These are phyloP conservation scores for Camptogramma bilineatum DNA, from an alignment of 2,888 invertebrate genomes.

Conservation along the genomic window DNA sequence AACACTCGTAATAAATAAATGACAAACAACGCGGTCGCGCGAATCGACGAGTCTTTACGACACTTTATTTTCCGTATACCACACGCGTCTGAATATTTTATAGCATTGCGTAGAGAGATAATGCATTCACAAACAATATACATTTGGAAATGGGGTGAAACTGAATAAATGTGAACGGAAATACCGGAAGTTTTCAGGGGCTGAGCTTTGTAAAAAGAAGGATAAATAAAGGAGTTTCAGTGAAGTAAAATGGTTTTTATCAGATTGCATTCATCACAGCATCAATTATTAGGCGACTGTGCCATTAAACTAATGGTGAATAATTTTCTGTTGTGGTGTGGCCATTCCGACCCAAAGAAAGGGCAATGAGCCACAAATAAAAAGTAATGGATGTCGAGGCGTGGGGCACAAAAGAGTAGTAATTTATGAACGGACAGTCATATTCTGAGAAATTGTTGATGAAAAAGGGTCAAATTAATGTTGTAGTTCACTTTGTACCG, in stretches of 20 bases:
- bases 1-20: slow-evolving; percentile 34
- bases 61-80: slow-evolving; percentile 29
- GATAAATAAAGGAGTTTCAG: slow-evolving; percentile 1
- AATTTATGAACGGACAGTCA: slow-evolving; percentile 36
- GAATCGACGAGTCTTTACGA: slow-evolving; percentile 30
- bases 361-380: slow-evolving; percentile 74
- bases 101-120: slow-evolving; percentile 27
- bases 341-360: slow-evolving; percentile 43
- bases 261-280: slow-evolving; percentile 8
- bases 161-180: slow-evolving; percentile 19
- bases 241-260: slow-evolving; percentile 7
- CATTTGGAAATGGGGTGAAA: slow-evolving; percentile 24
- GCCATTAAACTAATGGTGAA: slow-evolving; percentile 42
- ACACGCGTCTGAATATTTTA: slow-evolving; percentile 31
- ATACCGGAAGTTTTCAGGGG: slow-evolving; percentile 8
- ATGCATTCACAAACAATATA: slow-evolving; percentile 30
- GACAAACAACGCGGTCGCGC: slow-evolving; percentile 22
- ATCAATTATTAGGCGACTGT: slow-evolving; percentile 29
- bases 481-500: slow-evolving; percentile 3
- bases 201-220: slow-evolving; percentile 5
- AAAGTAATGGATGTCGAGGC: slow-evolving; percentile 68
- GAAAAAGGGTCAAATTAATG: neutral
- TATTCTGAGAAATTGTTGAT: slow-evolving; percentile 47
- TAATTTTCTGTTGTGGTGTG: slow-evolving; percentile 60
- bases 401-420: slow-evolving; percentile 56